phyloP scores from a whole-genome alignment of 92 coral and sea anemone genomes.

The Epizoanthus stellaris region DNA sequence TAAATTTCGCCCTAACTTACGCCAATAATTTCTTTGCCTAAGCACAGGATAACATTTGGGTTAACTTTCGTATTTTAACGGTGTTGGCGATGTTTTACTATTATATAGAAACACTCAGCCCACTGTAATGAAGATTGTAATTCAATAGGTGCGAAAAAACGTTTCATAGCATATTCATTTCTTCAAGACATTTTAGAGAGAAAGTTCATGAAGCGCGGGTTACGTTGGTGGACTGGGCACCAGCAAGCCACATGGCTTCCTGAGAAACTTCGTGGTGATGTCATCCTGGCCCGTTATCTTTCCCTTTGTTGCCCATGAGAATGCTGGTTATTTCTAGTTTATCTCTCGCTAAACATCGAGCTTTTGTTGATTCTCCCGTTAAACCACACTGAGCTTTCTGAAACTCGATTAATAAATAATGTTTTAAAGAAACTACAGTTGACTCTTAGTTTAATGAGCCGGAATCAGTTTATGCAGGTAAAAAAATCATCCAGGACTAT shows the following conservation, averaged over 20 bases:
- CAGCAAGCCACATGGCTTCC: background rate
- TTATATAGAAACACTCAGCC: too few species aligned
- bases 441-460: background rate
- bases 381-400: conserved; percentile 8
- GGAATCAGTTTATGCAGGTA: background rate
- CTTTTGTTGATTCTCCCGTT: background rate
- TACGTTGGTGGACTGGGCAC: background rate
- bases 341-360: conserved; percentile 1
- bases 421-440: background rate
- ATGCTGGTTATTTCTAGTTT: background rate
- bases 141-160: too few species aligned
- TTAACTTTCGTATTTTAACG: too few species aligned
- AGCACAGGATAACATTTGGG: too few species aligned
- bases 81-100: too few species aligned
- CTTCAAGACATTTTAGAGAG: too few species aligned
- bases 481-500: too few species aligned
- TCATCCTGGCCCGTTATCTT: background rate
- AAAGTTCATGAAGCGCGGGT: too few species aligned
- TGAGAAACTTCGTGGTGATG: background rate
- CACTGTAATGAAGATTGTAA: too few species aligned
- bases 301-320: background rate
- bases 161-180: too few species aligned
- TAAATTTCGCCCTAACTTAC: too few species aligned
- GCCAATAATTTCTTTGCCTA: too few species aligned
- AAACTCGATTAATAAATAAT: conserved; percentile 26